Evolutionary conservation across 2,113 vertebrate genomes (phyloP).

Genomic region (Marcusenius ussheri): DNA sequence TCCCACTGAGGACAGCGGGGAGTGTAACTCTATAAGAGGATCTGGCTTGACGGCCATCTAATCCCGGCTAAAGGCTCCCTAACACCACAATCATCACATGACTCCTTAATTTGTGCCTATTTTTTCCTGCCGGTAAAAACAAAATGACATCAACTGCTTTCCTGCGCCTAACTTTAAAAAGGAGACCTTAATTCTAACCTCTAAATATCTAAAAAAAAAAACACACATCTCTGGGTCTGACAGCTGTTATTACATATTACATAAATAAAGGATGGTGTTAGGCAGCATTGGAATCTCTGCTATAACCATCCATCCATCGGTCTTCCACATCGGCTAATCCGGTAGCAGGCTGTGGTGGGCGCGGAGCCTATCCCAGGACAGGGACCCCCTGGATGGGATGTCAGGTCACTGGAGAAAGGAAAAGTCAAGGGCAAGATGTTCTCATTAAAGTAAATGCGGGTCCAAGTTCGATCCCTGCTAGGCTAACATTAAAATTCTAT

Average conservation of each 20-base stretch:
- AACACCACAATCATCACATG: not conserved
- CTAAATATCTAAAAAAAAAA: not conserved
- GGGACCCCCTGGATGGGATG: not conserved
- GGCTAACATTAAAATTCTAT: not conserved
- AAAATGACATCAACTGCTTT: not conserved
- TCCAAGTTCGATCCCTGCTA: not conserved
- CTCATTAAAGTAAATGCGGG: not conserved
- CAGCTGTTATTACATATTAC: not conserved
- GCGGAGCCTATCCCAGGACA: not conserved
- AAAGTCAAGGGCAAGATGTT: not conserved
- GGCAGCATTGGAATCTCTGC: not conserved
- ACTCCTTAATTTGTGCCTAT: not conserved
- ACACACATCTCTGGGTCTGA: not conserved
- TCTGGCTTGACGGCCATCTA: not conserved
- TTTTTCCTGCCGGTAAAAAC: not conserved
- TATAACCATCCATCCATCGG: not conserved
- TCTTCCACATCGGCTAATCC: not conserved
- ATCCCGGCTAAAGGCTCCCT: not conserved
- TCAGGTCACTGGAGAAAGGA: not conserved
- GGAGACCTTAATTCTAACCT: not conserved
- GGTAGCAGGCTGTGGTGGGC: not conserved
- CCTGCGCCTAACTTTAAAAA: not conserved
- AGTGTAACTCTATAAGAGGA: not conserved
- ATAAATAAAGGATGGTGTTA: not conserved
- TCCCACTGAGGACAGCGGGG: not conserved